Evolutionary conservation across 2,888 invertebrate genomes (phyloP).

Genomic region (Spisula solida): DNA sequence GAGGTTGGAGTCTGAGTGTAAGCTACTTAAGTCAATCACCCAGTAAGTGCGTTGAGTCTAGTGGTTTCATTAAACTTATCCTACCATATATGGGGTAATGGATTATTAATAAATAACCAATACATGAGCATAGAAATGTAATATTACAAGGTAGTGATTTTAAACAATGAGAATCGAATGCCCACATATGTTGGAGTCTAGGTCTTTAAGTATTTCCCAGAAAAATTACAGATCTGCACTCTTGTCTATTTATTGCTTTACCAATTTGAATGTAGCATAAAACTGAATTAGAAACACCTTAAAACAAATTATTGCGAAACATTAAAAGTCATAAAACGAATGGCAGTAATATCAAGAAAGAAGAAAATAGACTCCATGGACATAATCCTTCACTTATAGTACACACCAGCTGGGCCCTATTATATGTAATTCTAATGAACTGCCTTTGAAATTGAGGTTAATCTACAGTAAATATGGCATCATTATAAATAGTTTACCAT

Average conservation of each 20-base stretch:
- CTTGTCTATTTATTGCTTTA: not conserved
- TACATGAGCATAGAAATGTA: not conserved
- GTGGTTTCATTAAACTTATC: not conserved
- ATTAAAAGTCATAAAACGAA: not conserved
- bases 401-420: not conserved
- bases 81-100: not conserved
- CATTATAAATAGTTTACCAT: not conserved
- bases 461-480: conserved; percentile 12
- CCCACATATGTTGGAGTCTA: not conserved
- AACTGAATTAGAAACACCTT: not conserved
- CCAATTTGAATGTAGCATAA: not conserved
- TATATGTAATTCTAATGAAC: not conserved
- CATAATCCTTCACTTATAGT: not conserved
- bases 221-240: not conserved
- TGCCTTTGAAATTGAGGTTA: not conserved
- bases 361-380: not conserved
- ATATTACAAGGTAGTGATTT: not conserved
- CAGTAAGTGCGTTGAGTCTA: not conserved
- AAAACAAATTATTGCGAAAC: not conserved
- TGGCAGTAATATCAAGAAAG: not conserved
- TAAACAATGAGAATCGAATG: not conserved
- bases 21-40: not conserved
- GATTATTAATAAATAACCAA: conserved; percentile 15
- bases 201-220: not conserved
- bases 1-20: not conserved